phyloP scores from a whole-genome alignment of 1,140 invertebrate species.

The Tetramorium simillimum region DNA sequence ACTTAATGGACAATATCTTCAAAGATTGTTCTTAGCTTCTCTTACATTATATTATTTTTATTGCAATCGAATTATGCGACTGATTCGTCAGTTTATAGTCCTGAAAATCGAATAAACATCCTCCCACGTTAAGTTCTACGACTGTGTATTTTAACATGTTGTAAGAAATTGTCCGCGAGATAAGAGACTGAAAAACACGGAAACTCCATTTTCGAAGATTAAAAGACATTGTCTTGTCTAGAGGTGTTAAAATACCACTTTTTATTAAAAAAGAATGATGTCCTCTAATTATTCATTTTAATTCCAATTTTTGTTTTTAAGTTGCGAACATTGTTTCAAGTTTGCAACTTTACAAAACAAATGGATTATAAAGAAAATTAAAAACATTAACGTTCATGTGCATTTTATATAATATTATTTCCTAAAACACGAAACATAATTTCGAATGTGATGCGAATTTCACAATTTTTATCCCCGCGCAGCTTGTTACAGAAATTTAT shows the following conservation, averaged over 20 bases:
- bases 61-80: conserved; percentile 32
- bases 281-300: not conserved
- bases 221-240: not conserved
- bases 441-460: not conserved
- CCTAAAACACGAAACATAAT: not conserved
- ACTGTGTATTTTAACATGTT: conserved; percentile 16
- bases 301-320: not conserved
- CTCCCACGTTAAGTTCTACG: conserved; percentile 41
- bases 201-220: conserved; percentile 33
- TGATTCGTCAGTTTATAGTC: conserved; percentile 44
- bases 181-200: conserved; percentile 9
- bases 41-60: not conserved
- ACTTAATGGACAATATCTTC: conserved; percentile 62
- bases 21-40: conserved; percentile 24
- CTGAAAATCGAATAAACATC: conserved; percentile 46
- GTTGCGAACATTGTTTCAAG: not conserved
- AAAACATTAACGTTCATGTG: not conserved
- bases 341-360: not conserved
- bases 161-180: conserved; percentile 42
- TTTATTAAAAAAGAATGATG: not conserved
- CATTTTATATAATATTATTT: not conserved
- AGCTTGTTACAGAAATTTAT: not conserved
- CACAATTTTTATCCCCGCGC: not conserved
- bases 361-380: not conserved
- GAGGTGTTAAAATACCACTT: not conserved